Base-by-base conservation (phyloP, 2,797 vertebrate genomes). In the Schizothorax lantsangensis region DNA sequence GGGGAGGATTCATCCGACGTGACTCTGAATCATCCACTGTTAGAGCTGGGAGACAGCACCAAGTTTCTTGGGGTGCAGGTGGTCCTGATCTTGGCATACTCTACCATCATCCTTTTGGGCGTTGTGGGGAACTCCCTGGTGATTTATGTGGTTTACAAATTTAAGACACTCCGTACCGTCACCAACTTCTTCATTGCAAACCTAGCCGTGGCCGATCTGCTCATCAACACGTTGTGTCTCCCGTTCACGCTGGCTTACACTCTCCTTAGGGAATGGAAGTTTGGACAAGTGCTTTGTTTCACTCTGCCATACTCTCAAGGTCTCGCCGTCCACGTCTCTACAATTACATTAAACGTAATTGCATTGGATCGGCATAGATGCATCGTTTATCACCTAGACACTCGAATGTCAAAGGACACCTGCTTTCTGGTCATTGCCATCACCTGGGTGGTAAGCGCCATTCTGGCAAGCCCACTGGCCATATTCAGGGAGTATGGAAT, bases 161-260 rank as follows among this genome's bases (percentile, higher is more conserved):
- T 97, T 93, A 98, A 97, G 94, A 97, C 94, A 3, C 97, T 99
- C 85, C 96, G 96, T n/a, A 98, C 97, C 0, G 97, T 98, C 86
- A 98, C 98, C 52, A 99, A 99, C 94, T 98, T 97, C 92, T 98
- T 98, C 92, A 99, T 99, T 66, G 97, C 97, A 33, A 99, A 99
- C 88, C 94, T 99, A 89, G 97, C 97, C 0, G 96, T 99, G 36
- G 97, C 98, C 0, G 98, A 98, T 90, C 93, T 99, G 74, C 92
- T 99, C 89, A 97, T 99, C 72, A 98, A 98, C 88, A 97, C 97
- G 0, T 88, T 99, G 90, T 99, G 98, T 89, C 94, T 99, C 54
- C 98, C 98, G 36, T 99, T 99, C 92, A 99, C 98, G 1, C 94
- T 99, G 79, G 96, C 97, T 91, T 98, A 98, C 88, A 99, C 98